Conservation (phyloP, 2,113 vertebrate species). For the Dicaeum eximium region DNA sequence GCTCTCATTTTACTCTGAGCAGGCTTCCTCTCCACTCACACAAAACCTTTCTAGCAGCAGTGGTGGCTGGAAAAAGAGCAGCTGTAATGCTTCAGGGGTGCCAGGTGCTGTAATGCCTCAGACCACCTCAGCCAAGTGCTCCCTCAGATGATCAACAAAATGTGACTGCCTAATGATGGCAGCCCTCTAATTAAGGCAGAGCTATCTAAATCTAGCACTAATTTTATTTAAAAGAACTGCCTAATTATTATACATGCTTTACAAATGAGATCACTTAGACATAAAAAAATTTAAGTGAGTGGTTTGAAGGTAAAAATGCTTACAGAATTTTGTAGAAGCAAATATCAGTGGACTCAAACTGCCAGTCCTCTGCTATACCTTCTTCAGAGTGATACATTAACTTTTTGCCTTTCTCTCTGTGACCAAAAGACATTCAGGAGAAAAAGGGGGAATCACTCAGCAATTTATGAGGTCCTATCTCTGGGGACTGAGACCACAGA, state of each 20-base stretch:
- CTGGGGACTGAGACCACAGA: background rate
- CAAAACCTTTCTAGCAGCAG: background rate
- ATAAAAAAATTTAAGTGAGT: background rate
- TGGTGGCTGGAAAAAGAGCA: background rate
- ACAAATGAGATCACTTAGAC: background rate
- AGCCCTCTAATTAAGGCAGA: background rate
- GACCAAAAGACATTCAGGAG: background rate
- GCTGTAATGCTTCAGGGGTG: background rate
- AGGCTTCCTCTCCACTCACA: background rate
- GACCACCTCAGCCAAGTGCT: background rate
- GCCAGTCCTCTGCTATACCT: background rate
- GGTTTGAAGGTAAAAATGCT: background rate
- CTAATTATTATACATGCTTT: background rate
- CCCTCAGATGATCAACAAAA: background rate
- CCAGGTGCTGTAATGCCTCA: background rate
- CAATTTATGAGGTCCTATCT: background rate
- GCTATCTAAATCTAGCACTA: background rate
- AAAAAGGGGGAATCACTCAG: background rate
- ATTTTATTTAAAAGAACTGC: background rate
- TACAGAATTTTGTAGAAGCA: background rate
- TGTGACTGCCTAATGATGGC: background rate
- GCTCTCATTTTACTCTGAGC: background rate
- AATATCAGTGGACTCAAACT: background rate
- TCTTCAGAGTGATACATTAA: background rate
- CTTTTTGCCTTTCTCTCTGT: background rate